phyloP scores from a whole-genome alignment of 92 coral and sea anemone genomes.

The Hydrozoanthus gracilis region DNA sequence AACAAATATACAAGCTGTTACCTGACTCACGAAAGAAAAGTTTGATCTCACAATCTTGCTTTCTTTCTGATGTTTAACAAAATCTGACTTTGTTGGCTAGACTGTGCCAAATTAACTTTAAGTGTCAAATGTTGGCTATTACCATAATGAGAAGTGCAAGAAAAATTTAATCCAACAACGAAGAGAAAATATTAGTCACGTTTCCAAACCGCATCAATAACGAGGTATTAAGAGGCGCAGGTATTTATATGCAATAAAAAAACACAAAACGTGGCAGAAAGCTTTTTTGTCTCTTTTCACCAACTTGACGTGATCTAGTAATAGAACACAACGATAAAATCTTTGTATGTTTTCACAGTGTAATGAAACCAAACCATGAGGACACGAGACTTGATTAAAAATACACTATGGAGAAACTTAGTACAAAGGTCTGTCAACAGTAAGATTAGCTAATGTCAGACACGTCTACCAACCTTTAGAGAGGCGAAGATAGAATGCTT shows the following conservation, averaged over 20 bases:
- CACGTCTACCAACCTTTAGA: too few species aligned
- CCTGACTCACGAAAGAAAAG: too few species aligned
- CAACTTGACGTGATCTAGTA: background rate
- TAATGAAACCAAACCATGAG: conserved; percentile 25
- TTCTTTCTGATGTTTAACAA: background rate
- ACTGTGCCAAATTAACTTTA: background rate
- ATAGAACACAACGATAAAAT: background rate
- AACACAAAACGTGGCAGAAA: background rate
- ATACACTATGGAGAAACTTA: conserved; percentile 27
- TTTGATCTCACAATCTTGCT: too few species aligned
- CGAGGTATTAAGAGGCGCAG: background rate
- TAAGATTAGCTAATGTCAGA: background rate
- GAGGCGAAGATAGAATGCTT: too few species aligned
- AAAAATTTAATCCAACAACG: background rate
- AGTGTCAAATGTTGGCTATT: conserved; percentile 27
- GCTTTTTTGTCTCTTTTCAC: too few species aligned
- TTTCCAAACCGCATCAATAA: background rate
- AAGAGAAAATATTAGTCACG: background rate
- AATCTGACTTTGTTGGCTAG: background rate
- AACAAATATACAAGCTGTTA: too few species aligned
- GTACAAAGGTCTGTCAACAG: conserved; percentile 48
- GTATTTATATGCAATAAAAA: background rate
- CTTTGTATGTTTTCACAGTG: conserved; percentile 42
- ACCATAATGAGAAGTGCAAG: conserved; percentile 43
- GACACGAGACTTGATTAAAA: conserved; percentile 32